Conservation (phyloP, 1,140 invertebrate species). For the Zaprionus africanus region DNA sequence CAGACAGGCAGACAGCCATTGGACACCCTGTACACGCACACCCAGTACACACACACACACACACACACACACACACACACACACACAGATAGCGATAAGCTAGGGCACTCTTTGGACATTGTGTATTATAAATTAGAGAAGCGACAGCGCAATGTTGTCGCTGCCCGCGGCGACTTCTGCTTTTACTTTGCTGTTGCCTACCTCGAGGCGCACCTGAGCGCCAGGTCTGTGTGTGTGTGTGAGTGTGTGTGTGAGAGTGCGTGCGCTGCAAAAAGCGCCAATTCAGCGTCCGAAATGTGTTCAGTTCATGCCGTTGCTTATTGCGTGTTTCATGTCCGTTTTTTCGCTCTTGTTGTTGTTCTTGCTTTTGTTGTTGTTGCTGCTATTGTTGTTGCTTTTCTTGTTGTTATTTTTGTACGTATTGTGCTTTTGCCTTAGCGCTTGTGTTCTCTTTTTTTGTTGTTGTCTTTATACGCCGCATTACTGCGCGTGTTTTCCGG, state of each 20-base stretch:
- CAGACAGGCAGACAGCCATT: no score
- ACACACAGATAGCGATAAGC: constrained; percentile 24
- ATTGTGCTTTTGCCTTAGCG: constrained; percentile 16
- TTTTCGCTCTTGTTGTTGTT: not conserved
- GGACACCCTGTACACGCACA: not conserved
- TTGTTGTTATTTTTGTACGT: constrained; percentile 18
- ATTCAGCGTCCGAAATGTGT: constrained; percentile 71
- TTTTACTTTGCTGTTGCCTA: constrained; percentile 42
- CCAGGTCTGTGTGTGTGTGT: not conserved
- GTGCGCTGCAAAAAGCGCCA: constrained; percentile 55
- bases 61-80: constrained; percentile 8
- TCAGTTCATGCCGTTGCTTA: constrained; percentile 59
- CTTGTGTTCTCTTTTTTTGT: constrained; percentile 7
- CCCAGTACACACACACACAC: constrained; percentile 7
- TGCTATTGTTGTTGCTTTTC: no score
- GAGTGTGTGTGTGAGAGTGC: constrained; percentile 2
- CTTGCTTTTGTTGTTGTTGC: no score
- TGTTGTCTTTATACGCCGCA: constrained; percentile 42
- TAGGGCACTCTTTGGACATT: constrained; percentile 40
- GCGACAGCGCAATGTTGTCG: constrained; percentile 44
- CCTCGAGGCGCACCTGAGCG: constrained; percentile 37
- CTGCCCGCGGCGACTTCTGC: not conserved
- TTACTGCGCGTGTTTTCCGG: constrained; percentile 59
- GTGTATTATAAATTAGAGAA: constrained; percentile 63
- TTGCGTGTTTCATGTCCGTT: constrained; percentile 70